Conservation (phyloP, 2,797 vertebrate genomes). For the Acanthopagrus latus region DNA sequence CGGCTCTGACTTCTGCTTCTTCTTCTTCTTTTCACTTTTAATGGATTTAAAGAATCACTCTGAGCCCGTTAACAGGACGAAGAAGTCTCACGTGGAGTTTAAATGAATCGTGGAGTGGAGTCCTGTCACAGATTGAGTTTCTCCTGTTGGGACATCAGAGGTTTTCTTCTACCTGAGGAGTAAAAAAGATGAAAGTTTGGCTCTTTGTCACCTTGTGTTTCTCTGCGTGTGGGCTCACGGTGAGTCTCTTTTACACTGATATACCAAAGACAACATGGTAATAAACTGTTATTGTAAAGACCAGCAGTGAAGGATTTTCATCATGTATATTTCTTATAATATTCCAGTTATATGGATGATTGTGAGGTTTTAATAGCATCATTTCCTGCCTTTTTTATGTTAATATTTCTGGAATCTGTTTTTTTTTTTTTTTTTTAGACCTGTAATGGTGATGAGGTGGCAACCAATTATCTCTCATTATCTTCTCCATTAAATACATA, state of each 20-base stretch:
- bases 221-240: slow-evolving; percentile 50
- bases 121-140: background rate
- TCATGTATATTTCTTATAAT: too few species aligned
- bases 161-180: slow-evolving; percentile 12
- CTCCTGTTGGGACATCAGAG: background rate
- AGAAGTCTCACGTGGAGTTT: slow-evolving; percentile 17
- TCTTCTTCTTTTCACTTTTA: background rate
- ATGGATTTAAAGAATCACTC: background rate
- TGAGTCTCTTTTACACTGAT: slow-evolving; percentile 35
- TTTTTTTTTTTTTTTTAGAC: too few species aligned
- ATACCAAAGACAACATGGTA: too few species aligned
- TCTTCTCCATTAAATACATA: background rate
- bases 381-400: too few species aligned
- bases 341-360: too few species aligned
- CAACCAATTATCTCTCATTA: background rate
- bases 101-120: slow-evolving; percentile 34
- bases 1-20: background rate
- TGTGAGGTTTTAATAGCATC: too few species aligned
- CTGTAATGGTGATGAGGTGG: too few species aligned
- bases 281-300: too few species aligned
- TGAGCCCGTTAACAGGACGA: background rate
- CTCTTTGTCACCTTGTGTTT: slow-evolving; percentile 51
- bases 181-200: slow-evolving; percentile 64
- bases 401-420: too few species aligned
- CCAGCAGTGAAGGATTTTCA: too few species aligned